Conservation (phyloP, 2,797 vertebrate species). For the Euphonia xanthogaster region DNA sequence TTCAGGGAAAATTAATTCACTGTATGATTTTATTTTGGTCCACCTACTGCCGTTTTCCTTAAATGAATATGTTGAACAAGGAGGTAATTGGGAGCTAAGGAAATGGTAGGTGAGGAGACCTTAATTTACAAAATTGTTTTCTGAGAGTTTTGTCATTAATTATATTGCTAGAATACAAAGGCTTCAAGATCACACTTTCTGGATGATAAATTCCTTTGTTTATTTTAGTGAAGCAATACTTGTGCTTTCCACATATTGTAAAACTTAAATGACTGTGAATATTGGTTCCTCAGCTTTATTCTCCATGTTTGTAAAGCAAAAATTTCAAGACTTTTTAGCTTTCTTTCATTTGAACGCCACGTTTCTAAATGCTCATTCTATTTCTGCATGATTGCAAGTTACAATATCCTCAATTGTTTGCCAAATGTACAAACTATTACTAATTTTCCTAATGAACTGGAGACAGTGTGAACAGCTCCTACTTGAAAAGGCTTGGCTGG, state of each 20-base stretch:
- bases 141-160: background rate
- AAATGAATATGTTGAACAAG: background rate
- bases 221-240: background rate
- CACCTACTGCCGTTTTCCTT: background rate
- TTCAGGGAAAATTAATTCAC: background rate
- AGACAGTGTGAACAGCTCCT: background rate
- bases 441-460: background rate
- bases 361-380: background rate
- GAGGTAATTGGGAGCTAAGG: background rate
- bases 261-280: background rate
- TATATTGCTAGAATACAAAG: background rate
- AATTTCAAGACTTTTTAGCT: background rate
- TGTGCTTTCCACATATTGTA: background rate
- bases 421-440: background rate
- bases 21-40: background rate
- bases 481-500: background rate
- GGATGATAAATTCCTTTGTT: background rate
- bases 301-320: background rate
- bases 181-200: background rate
- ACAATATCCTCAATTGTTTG: background rate
- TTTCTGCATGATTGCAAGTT: background rate
- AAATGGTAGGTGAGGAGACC: background rate
- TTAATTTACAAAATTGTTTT: background rate
- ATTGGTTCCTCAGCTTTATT: background rate
- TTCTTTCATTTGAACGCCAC: background rate